Evolutionary conservation across 2,888 invertebrate genomes (phyloP).

Genomic region (Emmelina monodactyla): DNA sequence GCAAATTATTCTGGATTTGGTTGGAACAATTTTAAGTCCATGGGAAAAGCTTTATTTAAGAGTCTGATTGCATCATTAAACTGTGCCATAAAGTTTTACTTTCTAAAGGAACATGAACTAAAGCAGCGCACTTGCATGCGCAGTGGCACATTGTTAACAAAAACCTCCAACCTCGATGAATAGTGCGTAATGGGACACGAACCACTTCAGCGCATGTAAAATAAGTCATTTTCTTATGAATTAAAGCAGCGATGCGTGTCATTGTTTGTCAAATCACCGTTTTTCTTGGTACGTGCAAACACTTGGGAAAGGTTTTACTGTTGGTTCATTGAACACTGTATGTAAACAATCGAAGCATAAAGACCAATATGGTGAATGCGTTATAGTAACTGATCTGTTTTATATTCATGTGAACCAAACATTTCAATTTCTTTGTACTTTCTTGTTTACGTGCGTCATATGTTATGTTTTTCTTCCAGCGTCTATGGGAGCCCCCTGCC

Average conservation of each 20-base stretch:
- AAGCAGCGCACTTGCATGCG: too few relatives aligned
- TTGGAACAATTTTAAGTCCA: too few relatives aligned
- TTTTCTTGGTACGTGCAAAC: neutral
- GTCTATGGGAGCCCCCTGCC: slow-evolving; percentile 69
- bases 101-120: too few relatives aligned
- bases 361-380: neutral
- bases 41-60: too few relatives aligned
- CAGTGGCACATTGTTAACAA: too few relatives aligned
- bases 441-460: too few relatives aligned
- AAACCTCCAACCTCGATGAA: neutral
- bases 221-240: slow-evolving; percentile 1
- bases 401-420: too few relatives aligned
- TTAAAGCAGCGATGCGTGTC: neutral
- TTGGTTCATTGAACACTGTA: neutral
- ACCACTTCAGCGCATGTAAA: neutral
- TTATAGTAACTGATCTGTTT: neutral
- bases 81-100: too few relatives aligned
- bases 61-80: too few relatives aligned
- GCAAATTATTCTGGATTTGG: too few relatives aligned
- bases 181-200: neutral
- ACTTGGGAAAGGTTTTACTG: neutral
- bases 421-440: too few relatives aligned
- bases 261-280: slow-evolving; percentile 1
- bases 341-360: neutral
- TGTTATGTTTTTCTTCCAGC: too few relatives aligned